Evolutionary conservation across 2,888 invertebrate genomes (phyloP).

Genomic region (Ectemnius lituratus): DNA sequence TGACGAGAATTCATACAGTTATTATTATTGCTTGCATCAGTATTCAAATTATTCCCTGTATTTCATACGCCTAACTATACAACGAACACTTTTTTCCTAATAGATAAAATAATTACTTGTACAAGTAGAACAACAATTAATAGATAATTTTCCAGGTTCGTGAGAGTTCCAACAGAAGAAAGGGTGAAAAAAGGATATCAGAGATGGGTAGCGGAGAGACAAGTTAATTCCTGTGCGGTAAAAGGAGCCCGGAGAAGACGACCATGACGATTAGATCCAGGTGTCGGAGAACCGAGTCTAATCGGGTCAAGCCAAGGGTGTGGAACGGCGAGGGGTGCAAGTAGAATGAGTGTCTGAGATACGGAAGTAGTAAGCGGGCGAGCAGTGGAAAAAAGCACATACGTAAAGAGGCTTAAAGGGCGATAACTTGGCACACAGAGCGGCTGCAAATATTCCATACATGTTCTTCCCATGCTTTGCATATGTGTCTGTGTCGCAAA

Average conservation of each 20-base stretch:
- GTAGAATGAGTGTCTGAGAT: neutral
- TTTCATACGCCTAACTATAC: conserved; percentile 3
- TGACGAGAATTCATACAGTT: conserved; percentile 35
- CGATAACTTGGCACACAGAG: conserved; percentile 56
- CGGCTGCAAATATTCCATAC: too few species aligned
- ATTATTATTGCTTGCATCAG: conserved; percentile 9
- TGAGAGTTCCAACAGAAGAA: neutral
- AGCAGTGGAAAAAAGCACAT: conserved; percentile 28
- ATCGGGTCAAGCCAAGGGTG: conserved; percentile 13
- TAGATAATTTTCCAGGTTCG: neutral
- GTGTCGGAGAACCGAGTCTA: conserved; percentile 12
- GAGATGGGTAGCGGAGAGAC: neutral
- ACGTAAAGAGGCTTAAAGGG: conserved; percentile 56
- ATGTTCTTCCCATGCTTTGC: too few species aligned
- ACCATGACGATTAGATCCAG: conserved; percentile 13
- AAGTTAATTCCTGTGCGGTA: conserved; percentile 24
- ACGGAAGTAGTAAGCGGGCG: neutral
- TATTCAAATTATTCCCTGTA: neutral
- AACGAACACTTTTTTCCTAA: neutral
- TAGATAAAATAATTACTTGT: conserved; percentile 12
- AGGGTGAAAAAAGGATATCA: neutral
- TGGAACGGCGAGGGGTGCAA: too few species aligned
- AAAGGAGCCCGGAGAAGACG: neutral
- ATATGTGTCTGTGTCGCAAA: neutral
- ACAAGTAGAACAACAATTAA: neutral